Evolutionary conservation across 2,888 invertebrate genomes (phyloP), one percentile per base, ranked within the genome.

Genomic region (Margaritifera margaritifera): DNA sequence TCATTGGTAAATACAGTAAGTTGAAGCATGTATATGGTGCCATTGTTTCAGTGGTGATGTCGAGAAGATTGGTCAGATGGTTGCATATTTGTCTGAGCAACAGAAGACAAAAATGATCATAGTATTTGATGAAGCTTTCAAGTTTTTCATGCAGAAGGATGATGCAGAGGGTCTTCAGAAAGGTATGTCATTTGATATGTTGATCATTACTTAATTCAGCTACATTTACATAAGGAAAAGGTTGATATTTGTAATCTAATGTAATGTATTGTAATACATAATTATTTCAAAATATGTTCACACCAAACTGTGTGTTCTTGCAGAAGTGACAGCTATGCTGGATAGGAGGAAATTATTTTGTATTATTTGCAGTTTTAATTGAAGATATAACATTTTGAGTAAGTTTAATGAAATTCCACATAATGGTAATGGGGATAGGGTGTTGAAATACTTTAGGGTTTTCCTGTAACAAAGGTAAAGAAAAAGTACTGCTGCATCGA

Each of bases 131-230:
- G 94, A 93, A 80, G 87, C 96, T 8, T 93, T 95, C 80, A 93
- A 93, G 71, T 71, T 81, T 15, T 85, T 89, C 61, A 89, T 90
- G 22, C 78, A 84, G 90, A 70, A 72, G 25, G 88, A 89, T 66
- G 95, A 96, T 88, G 94, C 95, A 0, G 91, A 92, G 0, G 93
- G 93, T 80, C 90, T 97, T n/a, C 96, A 97, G 87, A 93, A 75
- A 72, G 75, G 77, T 77, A 54, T 42, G 55, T 15, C 42, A 42
- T 8, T 42, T 42, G 42, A 42, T 42, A 3, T 42, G 15, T 42
- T 60, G 25, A 22, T 25, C 8, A n/a, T 4, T 60, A 24, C 27
- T 15, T 25, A 25, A 25, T 60, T 24, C 15, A 11, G 22, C 50
- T 51, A 25, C 11, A 8, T 11, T 42, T 11, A 42, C 42, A 42